Evolutionary conservation across 2,888 invertebrate genomes (phyloP).

Genomic region (Drosophila eohydei): DNA sequence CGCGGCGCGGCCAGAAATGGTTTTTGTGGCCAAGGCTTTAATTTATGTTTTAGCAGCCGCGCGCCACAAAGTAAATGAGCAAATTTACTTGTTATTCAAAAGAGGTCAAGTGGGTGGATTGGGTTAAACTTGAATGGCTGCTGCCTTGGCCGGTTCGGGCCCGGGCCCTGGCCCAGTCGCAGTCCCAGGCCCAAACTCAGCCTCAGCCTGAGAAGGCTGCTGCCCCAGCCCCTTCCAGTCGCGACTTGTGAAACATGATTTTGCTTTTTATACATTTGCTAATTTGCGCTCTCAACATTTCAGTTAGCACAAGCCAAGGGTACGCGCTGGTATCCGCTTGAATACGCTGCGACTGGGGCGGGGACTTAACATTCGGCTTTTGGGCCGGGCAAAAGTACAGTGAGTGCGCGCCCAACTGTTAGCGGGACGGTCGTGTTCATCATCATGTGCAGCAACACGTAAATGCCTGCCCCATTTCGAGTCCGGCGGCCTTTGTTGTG

Average conservation of each 20-base stretch:
- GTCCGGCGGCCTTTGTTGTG: constrained; percentile 36
- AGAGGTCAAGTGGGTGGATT: constrained; percentile 74
- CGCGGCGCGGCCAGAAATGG: constrained; percentile 3
- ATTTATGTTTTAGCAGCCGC: constrained; percentile 49
- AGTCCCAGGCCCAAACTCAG: background rate
- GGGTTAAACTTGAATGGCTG: constrained; percentile 25
- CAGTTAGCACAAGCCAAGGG: constrained; percentile 56
- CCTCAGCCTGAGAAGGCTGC: background rate
- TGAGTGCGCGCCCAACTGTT: constrained; percentile 15
- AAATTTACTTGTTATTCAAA: constrained; percentile 74
- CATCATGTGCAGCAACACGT: constrained; percentile 25
- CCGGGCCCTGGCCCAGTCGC: background rate
- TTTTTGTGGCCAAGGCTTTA: constrained; percentile 49
- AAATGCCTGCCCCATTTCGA: constrained; percentile 25
- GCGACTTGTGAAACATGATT: constrained; percentile 78
- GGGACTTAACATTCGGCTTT: background rate
- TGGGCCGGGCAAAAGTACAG: constrained; percentile 10
- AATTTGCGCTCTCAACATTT: constrained; percentile 72
- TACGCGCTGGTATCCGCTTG: constrained; percentile 13
- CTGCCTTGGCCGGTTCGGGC: constrained; percentile 6
- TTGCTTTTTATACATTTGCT: constrained; percentile 75
- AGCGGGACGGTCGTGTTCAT: constrained; percentile 4
- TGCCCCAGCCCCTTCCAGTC: constrained; percentile 6
- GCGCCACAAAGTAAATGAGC: constrained; percentile 59
- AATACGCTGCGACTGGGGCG: background rate